Evolutionary conservation across 1,140 invertebrate genomes (phyloP), one percentile per base, ranked within the genome.

Genomic region (Drosophila carrolli): DNA sequence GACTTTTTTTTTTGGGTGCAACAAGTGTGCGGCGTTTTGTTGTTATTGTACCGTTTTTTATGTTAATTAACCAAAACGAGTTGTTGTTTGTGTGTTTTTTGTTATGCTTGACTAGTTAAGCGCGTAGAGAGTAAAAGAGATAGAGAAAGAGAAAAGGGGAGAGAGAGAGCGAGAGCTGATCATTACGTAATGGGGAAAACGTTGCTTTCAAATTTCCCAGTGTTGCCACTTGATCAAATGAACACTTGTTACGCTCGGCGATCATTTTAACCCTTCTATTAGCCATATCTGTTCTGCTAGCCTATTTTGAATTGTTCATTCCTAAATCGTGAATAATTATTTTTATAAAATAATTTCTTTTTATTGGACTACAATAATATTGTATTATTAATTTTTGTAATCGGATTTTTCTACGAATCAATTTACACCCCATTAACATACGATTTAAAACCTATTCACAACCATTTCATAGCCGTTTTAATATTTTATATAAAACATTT

Each of bases 51-150:
- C 60, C 57, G 83, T 85, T 81, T 83, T 85, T 86, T 75, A 86
- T 88, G 82, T 82, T 82, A 86, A 86, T 82, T 85, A 78, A 82
- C 61, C 70, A 71, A 84, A 85, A 86, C 74, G 66, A 71, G 74
- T 81, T 85, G 75, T 62, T 63, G 41, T 65, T 75, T 41, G 47
- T 65, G 38, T 68, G 54, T 70, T 70, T 46, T 70, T 70, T 46
- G 80, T 75, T 68, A 79, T 68, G 83, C 70, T 76, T 86, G 75
- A 88, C 78, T 86, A 86, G 83, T 88, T 86, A 73, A 82, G 82
- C 83, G 82, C 82, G 61, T 81, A 75, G 59, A 72, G 78, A 48
- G 55, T n/a, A 27, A 35, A 35, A 29, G 23, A 16, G 16, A 51
- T 38, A 54, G 44, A 68, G 50, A 43, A 50, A 60, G 43, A 55